Evolutionary conservation across 2,113 vertebrate species (phyloP), one percentile per base, ranked within the genome.

Genomic region (Vulpes ferrilata): DNA sequence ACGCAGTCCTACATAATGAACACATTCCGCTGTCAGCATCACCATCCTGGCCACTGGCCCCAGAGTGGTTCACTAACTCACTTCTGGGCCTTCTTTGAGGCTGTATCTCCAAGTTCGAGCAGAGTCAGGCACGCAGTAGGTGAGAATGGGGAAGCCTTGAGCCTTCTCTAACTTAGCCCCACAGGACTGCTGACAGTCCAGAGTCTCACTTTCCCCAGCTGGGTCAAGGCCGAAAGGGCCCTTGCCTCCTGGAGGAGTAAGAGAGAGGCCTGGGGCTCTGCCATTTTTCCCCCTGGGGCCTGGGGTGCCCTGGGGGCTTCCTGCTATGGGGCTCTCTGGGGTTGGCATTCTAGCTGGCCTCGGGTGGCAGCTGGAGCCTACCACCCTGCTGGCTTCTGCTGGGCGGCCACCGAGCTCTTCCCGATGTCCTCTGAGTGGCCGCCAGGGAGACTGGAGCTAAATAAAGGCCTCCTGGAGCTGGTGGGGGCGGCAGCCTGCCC

Each of bases 391-490:
- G 43, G 38, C 73, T 57, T 84, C 53, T 53, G 69, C 59, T 93
- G 51, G 48, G 57, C 0, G 0, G 67, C 60, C 51, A 76, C 65
- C 13, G 1, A 71, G 55, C 19, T 94, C 76, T 90, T 53, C 91
- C 35, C 30, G 5, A 22, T 19, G 67, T 90, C 89, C 89, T 96
- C 79, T 95, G 92, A 86, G 73, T 3, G 35, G 55, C 89, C 0
- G 38, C 92, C 93, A 97, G 92, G 86, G 67, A 96, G 6, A 55
- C 55, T 1, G 3, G 71, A 78, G 86, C 92, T 97, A 95, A 97
- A 95, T 93, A 97, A 96, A 86, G 88, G 60, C 53, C 16, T 51
- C 60, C 20, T 8, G 20, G n/a, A 67, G 11, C n/a, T 16, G 32
- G 48, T 17, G 30, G 38, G 17, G 69, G 30, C 5, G 3, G 65